Conservation (phyloP, 2,797 vertebrate genomes). For the Mus caroli region DNA sequence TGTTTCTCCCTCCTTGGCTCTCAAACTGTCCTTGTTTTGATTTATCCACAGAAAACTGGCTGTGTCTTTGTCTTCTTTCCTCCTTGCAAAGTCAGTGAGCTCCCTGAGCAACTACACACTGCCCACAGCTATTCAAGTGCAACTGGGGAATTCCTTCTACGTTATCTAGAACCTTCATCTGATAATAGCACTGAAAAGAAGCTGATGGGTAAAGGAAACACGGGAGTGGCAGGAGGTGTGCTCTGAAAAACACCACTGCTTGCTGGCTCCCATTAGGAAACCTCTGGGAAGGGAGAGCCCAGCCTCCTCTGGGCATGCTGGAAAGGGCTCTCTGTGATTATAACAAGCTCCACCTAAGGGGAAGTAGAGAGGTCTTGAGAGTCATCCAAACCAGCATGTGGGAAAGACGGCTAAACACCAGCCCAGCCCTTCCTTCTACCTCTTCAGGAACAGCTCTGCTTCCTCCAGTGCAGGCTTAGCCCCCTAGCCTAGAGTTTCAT, state of each 20-base stretch:
- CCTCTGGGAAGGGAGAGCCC: background rate
- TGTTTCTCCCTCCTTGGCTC: no score
- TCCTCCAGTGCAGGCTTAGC: no score
- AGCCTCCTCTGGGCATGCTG: background rate
- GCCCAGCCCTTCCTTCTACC: background rate
- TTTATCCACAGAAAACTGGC: background rate
- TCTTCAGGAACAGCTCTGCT: background rate
- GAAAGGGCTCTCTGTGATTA: background rate
- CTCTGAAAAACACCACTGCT: background rate
- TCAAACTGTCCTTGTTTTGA: background rate
- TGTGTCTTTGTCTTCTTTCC: background rate
- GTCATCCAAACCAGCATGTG: conserved; percentile 63
- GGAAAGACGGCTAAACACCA: conserved; percentile 10
- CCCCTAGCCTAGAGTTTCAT: background rate
- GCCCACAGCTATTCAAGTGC: background rate
- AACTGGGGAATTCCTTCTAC: background rate
- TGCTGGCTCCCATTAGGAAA: background rate
- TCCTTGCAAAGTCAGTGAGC: background rate
- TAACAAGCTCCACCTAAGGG: background rate
- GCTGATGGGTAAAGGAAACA: background rate
- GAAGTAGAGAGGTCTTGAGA: background rate
- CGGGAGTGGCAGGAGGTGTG: background rate
- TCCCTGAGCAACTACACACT: background rate
- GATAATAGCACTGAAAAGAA: background rate
- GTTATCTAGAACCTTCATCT: background rate